Evolutionary conservation across 1,140 invertebrate species (phyloP).

Genomic region (Diploscapter pachys): DNA sequence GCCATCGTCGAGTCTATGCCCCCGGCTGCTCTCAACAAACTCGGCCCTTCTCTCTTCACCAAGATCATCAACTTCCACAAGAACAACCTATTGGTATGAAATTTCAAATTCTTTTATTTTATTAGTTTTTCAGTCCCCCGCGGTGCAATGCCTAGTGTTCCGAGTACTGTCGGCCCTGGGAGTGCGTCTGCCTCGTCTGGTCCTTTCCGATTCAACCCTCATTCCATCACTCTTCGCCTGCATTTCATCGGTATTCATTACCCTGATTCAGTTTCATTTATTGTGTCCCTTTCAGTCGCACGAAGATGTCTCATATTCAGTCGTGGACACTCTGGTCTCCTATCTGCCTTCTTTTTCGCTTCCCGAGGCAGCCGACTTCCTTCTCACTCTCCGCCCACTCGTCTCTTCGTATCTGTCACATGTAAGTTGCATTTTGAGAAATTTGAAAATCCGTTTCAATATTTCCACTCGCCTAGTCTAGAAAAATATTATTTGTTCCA

Average conservation of each 20-base stretch:
- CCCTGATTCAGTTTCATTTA: neutral
- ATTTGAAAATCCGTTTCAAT: neutral
- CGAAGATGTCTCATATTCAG: conserved; percentile 19
- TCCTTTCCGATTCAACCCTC: neutral
- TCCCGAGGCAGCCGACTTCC: neutral
- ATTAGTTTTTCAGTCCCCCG: neutral
- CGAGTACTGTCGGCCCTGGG: neutral
- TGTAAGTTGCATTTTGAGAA: neutral
- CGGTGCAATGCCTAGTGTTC: conserved; percentile 12
- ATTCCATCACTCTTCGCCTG: conserved; percentile 10
- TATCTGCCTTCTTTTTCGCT: conserved; percentile 1
- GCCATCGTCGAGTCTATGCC: conserved; percentile 20
- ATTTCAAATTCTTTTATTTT: neutral
- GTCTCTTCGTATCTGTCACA: neutral
- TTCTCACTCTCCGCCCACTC: conserved; percentile 5
- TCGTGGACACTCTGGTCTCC: conserved; percentile 13
- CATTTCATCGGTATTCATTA: neutral
- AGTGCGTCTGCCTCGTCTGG: neutral
- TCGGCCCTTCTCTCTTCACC: conserved; percentile 9
- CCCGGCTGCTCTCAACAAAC: neutral
- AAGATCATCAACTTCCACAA: neutral
- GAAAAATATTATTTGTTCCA: too few species aligned
- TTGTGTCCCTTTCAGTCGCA: neutral
- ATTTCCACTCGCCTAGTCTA: too few species aligned
- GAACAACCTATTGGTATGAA: neutral